Conservation (phyloP, 2,113 vertebrate species). For the Hirundichthys speculiger region DNA sequence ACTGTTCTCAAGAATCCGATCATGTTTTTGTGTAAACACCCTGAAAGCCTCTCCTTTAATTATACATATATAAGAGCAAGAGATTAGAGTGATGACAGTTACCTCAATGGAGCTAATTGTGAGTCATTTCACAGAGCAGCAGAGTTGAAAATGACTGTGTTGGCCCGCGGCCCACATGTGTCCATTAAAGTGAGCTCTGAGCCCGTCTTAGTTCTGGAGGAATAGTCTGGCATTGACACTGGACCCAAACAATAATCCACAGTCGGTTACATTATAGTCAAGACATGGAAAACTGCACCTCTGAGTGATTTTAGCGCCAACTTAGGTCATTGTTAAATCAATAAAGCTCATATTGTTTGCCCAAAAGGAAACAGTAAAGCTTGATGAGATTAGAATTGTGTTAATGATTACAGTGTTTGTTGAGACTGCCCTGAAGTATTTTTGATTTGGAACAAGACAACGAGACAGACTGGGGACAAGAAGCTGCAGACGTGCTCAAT, state of each 20-base stretch:
- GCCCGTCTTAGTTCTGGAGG: slow-evolving; percentile 20
- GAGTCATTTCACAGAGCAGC: slow-evolving; percentile 61
- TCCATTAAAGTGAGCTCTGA: slow-evolving; percentile 52
- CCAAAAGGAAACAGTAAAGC: not conserved
- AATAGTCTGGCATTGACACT: slow-evolving; percentile 28
- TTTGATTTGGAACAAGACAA: not conserved
- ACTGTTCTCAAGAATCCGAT: slow-evolving; percentile 43
- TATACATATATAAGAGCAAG: slow-evolving; percentile 20
- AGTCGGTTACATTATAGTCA: not conserved
- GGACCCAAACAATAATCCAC: slow-evolving; percentile 26
- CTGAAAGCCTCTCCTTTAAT: slow-evolving; percentile 62
- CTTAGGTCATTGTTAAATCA: slow-evolving; percentile 10
- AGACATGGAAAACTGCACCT: slow-evolving; percentile 32
- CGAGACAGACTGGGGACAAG: too few species aligned
- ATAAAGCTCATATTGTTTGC: slow-evolving; percentile 14
- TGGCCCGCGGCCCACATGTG: slow-evolving; percentile 52
- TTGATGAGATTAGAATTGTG: slow-evolving; percentile 33
- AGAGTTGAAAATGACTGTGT: slow-evolving; percentile 51
- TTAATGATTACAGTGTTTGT: slow-evolving; percentile 10
- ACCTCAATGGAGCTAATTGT: slow-evolving; percentile 59
- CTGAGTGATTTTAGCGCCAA: not conserved
- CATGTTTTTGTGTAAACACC: slow-evolving; percentile 67
- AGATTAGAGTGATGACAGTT: slow-evolving; percentile 65
- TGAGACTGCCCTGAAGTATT: not conserved
- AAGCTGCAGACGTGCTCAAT: too few species aligned